Evolutionary conservation across 1,140 invertebrate species (phyloP).

Genomic region (Drosophila willistoni): DNA sequence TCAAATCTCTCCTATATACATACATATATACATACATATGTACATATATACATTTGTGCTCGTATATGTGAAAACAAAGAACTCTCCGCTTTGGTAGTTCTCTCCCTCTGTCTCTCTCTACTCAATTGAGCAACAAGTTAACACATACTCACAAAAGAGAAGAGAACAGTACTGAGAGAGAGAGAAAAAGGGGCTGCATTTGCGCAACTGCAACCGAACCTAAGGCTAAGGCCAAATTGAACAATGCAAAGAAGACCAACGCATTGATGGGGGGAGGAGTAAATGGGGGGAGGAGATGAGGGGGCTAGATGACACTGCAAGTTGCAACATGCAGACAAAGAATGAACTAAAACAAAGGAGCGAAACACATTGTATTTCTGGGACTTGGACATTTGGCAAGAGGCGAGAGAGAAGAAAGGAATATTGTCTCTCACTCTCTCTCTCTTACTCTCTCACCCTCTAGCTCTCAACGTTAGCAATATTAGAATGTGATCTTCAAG

Average conservation of each 20-base stretch:
- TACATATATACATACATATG: too few relatives aligned
- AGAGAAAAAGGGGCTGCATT: conserved; percentile 28
- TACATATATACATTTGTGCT: too few relatives aligned
- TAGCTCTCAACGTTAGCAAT: conserved; percentile 2
- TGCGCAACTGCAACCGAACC: conserved; percentile 54
- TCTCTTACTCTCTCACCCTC: conserved; percentile 5
- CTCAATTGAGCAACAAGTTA: conserved; percentile 36
- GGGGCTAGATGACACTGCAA: conserved; percentile 13
- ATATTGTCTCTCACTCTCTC: background rate
- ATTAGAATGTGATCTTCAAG: conserved; percentile 65
- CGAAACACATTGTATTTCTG: conserved; percentile 3
- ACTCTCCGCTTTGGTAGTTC: background rate
- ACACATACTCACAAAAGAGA: conserved; percentile 11
- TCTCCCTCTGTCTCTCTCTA: background rate
- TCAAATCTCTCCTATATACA: background rate
- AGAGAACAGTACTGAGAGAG: background rate
- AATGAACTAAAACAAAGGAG: conserved; percentile 49
- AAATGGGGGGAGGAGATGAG: background rate
- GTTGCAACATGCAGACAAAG: conserved; percentile 62
- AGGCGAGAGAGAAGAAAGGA: conserved; percentile 31
- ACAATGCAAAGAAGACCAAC: conserved; percentile 12
- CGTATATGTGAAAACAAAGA: conserved; percentile 5
- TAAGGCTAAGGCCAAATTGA: conserved; percentile 21
- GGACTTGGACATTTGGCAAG: conserved; percentile 30
- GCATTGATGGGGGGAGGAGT: background rate